phyloP scores from a whole-genome alignment of 2,113 vertebrate species.

The Ellobius talpinus region DNA sequence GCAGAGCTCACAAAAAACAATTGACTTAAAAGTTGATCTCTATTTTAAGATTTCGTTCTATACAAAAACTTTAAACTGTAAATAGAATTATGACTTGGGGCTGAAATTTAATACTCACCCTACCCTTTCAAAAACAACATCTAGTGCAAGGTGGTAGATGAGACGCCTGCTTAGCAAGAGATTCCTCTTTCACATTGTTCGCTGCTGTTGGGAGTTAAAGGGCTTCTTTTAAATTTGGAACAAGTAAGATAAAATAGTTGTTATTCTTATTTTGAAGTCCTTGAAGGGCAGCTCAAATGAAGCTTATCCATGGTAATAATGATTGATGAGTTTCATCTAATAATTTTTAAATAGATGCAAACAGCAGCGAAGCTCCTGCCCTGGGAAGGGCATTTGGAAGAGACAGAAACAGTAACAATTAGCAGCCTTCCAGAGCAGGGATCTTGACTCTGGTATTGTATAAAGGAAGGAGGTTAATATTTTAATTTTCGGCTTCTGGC shows the following conservation, averaged over 20 bases:
- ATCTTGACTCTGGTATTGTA: background rate
- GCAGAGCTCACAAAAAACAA: background rate
- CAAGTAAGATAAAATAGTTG: slow-evolving; percentile 62
- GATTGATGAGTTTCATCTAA: slow-evolving; percentile 72
- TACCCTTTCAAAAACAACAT: slow-evolving; percentile 62
- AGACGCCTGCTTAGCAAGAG: background rate
- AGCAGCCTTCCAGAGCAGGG: background rate
- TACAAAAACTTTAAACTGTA: slow-evolving; percentile 24
- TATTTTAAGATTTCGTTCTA: slow-evolving; percentile 58
- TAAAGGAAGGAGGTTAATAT: background rate
- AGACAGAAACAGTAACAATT: slow-evolving; percentile 9
- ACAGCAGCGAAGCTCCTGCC: slow-evolving; percentile 1
- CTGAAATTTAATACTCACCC: slow-evolving; percentile 49
- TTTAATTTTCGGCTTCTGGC: slow-evolving; percentile 26
- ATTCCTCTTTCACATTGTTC: slow-evolving; percentile 52
- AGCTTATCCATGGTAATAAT: slow-evolving; percentile 69
- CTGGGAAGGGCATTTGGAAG: slow-evolving; percentile 15
- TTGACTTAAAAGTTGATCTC: background rate
- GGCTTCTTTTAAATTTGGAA: slow-evolving; percentile 65
- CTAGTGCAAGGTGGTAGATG: slow-evolving; percentile 31
- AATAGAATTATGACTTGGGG: slow-evolving; percentile 21
- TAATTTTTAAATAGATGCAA: slow-evolving; percentile 54
- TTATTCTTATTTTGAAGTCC: slow-evolving; percentile 73
- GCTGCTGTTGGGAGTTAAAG: background rate
- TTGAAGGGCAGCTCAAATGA: slow-evolving; percentile 78